Conservation (phyloP, 2,888 invertebrate species). For the Melipona bicolor region DNA sequence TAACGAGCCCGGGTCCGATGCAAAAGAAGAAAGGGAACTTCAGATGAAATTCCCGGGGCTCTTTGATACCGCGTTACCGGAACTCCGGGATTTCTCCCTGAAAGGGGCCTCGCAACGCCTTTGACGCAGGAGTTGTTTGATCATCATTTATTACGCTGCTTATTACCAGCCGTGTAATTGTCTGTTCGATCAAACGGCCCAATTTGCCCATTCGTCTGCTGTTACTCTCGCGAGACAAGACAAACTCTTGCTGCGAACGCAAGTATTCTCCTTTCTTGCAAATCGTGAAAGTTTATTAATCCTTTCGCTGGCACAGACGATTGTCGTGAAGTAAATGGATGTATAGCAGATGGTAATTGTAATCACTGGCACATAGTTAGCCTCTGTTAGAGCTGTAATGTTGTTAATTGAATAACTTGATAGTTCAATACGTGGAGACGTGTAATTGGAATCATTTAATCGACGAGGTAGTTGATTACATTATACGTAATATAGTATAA, state of each 20-base stretch:
- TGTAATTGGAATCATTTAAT: too few relatives aligned
- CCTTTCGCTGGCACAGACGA: neutral
- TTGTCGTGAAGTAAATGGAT: neutral
- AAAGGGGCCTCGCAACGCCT: constrained; percentile 33
- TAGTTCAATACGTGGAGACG: too few relatives aligned
- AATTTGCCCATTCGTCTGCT: neutral
- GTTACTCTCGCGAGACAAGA: neutral
- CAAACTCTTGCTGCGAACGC: neutral
- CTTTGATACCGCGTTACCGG: constrained; percentile 48
- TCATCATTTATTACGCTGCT: constrained; percentile 45
- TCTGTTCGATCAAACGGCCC: constrained; percentile 11
- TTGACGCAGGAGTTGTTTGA: constrained; percentile 30
- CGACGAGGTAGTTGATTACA: too few relatives aligned
- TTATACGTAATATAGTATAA: too few relatives aligned
- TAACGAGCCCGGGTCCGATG: constrained; percentile 42
- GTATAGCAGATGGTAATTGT: too few relatives aligned
- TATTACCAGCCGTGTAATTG: constrained; percentile 26
- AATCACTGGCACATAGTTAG: too few relatives aligned
- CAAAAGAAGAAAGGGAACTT: constrained; percentile 33
- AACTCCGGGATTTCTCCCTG: constrained; percentile 30
- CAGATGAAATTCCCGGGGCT: constrained; percentile 38
- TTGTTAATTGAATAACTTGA: too few relatives aligned
- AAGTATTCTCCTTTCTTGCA: neutral
- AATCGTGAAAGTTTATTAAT: neutral
- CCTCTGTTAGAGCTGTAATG: too few relatives aligned